These are phyloP conservation scores for Enteromius thamalakanensis DNA, from an alignment of 2,797 vertebrate species.

Conservation along the genomic window DNA sequence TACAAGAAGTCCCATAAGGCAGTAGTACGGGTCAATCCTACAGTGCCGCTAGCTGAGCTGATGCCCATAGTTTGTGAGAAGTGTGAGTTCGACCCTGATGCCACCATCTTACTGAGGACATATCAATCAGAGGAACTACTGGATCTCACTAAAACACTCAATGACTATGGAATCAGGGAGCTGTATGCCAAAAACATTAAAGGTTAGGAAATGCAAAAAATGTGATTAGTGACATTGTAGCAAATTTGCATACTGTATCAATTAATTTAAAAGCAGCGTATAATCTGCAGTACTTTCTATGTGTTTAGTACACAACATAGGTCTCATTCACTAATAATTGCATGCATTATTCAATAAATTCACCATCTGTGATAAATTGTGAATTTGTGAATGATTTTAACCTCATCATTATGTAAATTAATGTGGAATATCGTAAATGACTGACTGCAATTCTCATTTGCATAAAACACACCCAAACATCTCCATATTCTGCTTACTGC, in stretches of 20 bases:
- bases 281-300: not conserved
- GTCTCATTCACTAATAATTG: not conserved
- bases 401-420: constrained; percentile 7
- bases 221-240: not conserved
- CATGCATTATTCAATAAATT: not conserved
- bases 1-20: constrained; percentile 93
- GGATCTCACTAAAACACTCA: constrained; percentile 85
- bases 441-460: not conserved
- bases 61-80: constrained; percentile 85
- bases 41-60: constrained; percentile 83
- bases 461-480: not conserved
- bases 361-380: not conserved
- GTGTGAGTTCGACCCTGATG: constrained; percentile 86
- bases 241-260: not conserved
- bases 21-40: constrained; percentile 89
- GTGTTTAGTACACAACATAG: not conserved
- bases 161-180: constrained; percentile 90
- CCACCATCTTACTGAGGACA: constrained; percentile 84
- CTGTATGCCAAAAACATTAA: constrained; percentile 86
- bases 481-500: not conserved
- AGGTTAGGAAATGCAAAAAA: constrained; percentile 57
- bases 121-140: constrained; percentile 80
- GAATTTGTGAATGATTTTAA: too few species aligned
- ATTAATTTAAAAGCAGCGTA: not conserved
- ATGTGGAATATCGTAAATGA: not conserved